Conservation (phyloP, 2,888 invertebrate genomes). For the Drepanosiphum platanoidis region DNA sequence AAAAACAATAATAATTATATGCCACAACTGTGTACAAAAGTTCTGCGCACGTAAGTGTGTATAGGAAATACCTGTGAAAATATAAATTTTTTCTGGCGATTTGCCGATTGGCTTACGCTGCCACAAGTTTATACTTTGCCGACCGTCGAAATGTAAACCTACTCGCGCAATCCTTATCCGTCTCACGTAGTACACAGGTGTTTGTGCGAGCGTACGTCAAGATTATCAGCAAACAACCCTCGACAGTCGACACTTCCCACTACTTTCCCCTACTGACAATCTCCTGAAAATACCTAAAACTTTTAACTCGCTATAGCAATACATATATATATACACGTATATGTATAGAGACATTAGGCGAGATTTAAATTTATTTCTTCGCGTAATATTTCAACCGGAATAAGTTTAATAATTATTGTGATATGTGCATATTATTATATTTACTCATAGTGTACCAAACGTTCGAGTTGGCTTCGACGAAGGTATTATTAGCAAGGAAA, state of each 20-base stretch:
- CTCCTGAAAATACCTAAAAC: constrained; percentile 11
- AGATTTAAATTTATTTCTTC: neutral
- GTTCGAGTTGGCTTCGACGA: neutral
- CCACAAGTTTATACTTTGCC: too few relatives aligned
- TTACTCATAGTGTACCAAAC: neutral
- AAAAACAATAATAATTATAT: too few relatives aligned
- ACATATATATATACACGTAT: neutral
- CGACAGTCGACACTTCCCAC: neutral
- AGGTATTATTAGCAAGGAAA: too few relatives aligned
- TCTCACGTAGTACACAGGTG: constrained; percentile 11
- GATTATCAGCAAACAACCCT: constrained; percentile 23
- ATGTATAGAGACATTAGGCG: neutral
- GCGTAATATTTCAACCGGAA: neutral
- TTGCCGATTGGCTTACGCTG: neutral
- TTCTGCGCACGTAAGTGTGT: too few relatives aligned
- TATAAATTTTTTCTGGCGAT: neutral
- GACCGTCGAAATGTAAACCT: neutral
- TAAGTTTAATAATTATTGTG: neutral
- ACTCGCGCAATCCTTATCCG: neutral
- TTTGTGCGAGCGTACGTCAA: neutral
- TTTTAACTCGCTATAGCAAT: neutral
- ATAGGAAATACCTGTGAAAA: too few relatives aligned
- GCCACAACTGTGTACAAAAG: too few relatives aligned
- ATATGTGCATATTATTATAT: neutral
- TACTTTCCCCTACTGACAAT: neutral